These are phyloP conservation scores for Psophia crepitans DNA, from an alignment of 2,113 vertebrate genomes.

Conservation along the genomic window DNA sequence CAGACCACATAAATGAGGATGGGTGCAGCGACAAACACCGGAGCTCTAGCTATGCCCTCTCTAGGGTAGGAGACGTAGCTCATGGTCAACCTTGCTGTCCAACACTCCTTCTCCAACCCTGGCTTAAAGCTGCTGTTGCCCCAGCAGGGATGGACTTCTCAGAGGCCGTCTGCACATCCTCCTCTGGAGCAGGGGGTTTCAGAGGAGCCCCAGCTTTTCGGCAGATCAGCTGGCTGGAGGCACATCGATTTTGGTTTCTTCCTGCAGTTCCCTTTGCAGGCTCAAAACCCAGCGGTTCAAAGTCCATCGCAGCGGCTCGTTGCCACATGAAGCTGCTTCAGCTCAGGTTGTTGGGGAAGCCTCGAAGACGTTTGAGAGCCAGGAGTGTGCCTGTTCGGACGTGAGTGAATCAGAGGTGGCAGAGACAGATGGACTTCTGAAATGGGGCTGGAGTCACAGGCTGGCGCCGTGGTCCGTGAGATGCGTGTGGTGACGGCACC, in stretches of 20 bases:
- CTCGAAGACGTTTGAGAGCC: fast-evolving
- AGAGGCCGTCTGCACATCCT: background rate
- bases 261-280: background rate
- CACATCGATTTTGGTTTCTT: fast-evolving
- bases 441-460: fast-evolving
- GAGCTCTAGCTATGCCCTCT: background rate
- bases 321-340: background rate
- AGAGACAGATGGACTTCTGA: background rate
- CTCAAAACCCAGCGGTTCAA: fast-evolving
- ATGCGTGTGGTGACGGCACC: fast-evolving
- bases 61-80: background rate
- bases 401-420: background rate
- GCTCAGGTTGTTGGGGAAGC: background rate
- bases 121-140: background rate
- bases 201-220: background rate
- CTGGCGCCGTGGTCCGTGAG: background rate
- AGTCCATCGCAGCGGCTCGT: fast-evolving
- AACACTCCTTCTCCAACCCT: background rate
- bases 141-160: background rate
- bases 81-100: background rate
- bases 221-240: background rate
- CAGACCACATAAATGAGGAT: no score
- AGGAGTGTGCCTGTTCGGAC: background rate
- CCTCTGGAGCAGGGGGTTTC: background rate
- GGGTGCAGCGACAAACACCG: background rate